phyloP scores from a whole-genome alignment of 2,113 vertebrate species.

The Lepus timidus region DNA sequence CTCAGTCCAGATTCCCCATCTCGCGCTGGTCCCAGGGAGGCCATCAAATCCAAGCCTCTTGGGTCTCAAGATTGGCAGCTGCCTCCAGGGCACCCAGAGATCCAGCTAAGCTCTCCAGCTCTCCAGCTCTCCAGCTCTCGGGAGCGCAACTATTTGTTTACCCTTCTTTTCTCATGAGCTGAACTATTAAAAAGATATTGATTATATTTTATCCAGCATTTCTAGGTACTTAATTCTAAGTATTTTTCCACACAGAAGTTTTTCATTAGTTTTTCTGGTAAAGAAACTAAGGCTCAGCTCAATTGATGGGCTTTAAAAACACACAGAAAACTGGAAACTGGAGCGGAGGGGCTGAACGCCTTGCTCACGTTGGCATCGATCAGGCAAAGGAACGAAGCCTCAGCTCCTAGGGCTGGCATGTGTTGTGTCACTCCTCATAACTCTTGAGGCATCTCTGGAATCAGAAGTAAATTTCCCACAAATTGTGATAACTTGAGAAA shows the following conservation, averaged over 20 bases:
- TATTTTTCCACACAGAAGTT: slow-evolving; percentile 48
- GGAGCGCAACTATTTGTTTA: slow-evolving; percentile 25
- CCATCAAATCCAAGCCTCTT: slow-evolving; percentile 11
- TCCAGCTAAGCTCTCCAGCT: slow-evolving; percentile 6
- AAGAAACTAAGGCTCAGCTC: neutral
- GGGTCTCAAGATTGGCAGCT: slow-evolving; percentile 29
- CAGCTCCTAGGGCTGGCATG: neutral
- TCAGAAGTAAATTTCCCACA: slow-evolving; percentile 56
- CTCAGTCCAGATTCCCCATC: slow-evolving; percentile 34
- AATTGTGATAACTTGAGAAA: slow-evolving; percentile 68
- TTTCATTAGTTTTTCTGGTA: slow-evolving; percentile 40
- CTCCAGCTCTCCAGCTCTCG: slow-evolving; percentile 18
- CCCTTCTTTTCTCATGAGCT: slow-evolving; percentile 29
- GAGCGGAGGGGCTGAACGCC: neutral
- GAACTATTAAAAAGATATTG: slow-evolving; percentile 40
- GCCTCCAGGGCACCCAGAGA: neutral
- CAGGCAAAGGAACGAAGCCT: neutral
- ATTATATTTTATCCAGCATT: slow-evolving; percentile 17
- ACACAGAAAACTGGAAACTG: neutral
- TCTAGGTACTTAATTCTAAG: neutral
- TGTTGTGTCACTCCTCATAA: slow-evolving; percentile 48
- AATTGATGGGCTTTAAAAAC: slow-evolving; percentile 3
- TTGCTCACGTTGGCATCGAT: neutral
- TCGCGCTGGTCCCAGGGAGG: neutral
- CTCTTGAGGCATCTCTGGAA: slow-evolving; percentile 58